Percentiles rank a stretch among this genome's conserved stretches.
These are phyloP conservation scores for Gymnorhina tibicen DNA, from an alignment of 2,113 vertebrate genomes.

Conservation along the genomic window DNA sequence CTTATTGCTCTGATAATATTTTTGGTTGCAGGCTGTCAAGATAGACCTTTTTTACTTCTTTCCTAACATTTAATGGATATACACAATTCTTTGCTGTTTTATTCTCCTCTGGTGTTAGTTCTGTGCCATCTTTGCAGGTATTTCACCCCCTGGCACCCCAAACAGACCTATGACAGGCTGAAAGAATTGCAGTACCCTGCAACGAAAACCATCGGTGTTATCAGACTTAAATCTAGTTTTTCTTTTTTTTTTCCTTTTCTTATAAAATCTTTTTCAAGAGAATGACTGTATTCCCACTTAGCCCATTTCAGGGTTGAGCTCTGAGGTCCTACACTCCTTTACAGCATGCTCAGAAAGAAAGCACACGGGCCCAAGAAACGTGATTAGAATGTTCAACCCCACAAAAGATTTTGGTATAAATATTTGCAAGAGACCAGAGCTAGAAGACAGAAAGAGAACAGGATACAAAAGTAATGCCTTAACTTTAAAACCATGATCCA, in stretches of 20 bases:
- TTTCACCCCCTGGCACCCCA: neutral
- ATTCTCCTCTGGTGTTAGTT: neutral
- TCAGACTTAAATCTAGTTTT: neutral
- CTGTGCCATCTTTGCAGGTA: neutral
- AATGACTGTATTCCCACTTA: neutral
- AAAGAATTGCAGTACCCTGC: neutral
- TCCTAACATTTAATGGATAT: neutral
- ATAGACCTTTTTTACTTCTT: neutral
- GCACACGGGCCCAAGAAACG: neutral
- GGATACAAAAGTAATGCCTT: neutral
- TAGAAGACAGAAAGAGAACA: neutral
- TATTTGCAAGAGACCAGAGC: neutral
- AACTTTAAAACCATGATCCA: neutral
- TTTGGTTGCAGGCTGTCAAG: neutral
- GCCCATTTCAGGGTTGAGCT: neutral
- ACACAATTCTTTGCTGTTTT: neutral
- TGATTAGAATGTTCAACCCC: neutral
- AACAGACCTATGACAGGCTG: neutral
- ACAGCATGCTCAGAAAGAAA: neutral
- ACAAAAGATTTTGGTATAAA: neutral
- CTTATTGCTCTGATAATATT: neutral
- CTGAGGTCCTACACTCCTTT: neutral
- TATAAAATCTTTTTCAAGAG: neutral
- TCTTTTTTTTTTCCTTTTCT: neutral
- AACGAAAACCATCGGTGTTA: neutral